Conservation (phyloP, 2,888 invertebrate species). For the Allacma fusca region DNA sequence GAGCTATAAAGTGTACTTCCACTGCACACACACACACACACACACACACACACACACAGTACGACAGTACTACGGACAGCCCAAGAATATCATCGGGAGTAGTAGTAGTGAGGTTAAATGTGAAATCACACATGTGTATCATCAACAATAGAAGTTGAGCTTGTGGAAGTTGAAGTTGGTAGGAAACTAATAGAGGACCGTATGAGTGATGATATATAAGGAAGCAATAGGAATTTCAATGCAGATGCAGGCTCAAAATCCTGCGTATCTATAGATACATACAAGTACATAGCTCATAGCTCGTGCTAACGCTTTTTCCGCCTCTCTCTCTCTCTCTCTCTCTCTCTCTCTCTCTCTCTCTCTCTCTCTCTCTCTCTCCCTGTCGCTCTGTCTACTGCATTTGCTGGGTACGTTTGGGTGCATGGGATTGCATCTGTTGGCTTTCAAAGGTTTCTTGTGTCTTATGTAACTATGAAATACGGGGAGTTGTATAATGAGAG, state of each 20-base stretch:
- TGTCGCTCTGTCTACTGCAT: neutral
- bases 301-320: neutral
- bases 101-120: neutral
- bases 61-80: no score
- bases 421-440: constrained; percentile 28
- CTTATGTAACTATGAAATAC: neutral
- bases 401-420: constrained; percentile 23
- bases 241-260: no score
- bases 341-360: no score
- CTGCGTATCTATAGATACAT: no score
- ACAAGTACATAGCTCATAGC: neutral
- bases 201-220: constrained; percentile 15
- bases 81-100: no score
- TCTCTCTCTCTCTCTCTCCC: no score
- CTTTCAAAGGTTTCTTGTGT: constrained; percentile 16
- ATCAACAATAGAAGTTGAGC: neutral
- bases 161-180: neutral
- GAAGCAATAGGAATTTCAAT: constrained; percentile 29
- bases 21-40: no score
- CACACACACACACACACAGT: no score
- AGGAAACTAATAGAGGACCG: neutral
- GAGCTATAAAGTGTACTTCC: no score
- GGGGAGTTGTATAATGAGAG: neutral
- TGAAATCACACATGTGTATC: constrained; percentile 13
- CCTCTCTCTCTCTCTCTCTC: no score